Conservation (phyloP, 1,140 invertebrate genomes). For the Drosophila bifasciata region DNA sequence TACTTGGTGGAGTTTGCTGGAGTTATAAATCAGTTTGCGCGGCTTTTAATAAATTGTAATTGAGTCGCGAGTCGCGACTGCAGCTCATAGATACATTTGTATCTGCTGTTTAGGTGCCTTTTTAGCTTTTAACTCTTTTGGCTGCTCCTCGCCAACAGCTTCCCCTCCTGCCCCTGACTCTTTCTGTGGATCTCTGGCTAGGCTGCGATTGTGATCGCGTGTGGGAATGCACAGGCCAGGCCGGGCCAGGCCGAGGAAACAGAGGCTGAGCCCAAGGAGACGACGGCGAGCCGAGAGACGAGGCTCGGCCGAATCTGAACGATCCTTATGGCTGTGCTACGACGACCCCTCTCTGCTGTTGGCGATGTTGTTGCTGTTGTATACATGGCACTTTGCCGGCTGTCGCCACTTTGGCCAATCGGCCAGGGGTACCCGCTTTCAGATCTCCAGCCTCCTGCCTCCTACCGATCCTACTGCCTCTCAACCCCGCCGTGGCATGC, state of each 20-base stretch:
- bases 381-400: slow-evolving; percentile 78
- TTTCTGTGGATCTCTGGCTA: neutral
- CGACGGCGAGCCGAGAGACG: neutral
- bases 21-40: slow-evolving; percentile 80
- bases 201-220: slow-evolving; percentile 71
- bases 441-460: slow-evolving; percentile 7
- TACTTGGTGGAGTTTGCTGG: slow-evolving; percentile 39
- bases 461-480: slow-evolving; percentile 2
- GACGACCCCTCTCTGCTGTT: slow-evolving; percentile 58
- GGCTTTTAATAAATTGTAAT: slow-evolving; percentile 82
- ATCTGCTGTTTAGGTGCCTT: slow-evolving; percentile 52
- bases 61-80: slow-evolving; percentile 76
- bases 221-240: slow-evolving; percentile 69
- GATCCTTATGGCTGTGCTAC: slow-evolving; percentile 68
- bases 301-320: slow-evolving; percentile 3
- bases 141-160: slow-evolving; percentile 11
- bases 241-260: slow-evolving; percentile 30
- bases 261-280: slow-evolving; percentile 26
- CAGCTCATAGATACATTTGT: slow-evolving; percentile 78
- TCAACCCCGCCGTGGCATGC: slow-evolving; percentile 47
- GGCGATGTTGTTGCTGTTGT: slow-evolving; percentile 56
- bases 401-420: slow-evolving; percentile 74
- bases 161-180: neutral
- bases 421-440: neutral
- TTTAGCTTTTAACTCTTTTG: slow-evolving; percentile 31